A percentile compares a stretch with the other conserved stretches of the same genome.
Evolutionary conservation across 2,888 invertebrate species (phyloP).

Genomic region (Lasioglossum pauxillum): DNA sequence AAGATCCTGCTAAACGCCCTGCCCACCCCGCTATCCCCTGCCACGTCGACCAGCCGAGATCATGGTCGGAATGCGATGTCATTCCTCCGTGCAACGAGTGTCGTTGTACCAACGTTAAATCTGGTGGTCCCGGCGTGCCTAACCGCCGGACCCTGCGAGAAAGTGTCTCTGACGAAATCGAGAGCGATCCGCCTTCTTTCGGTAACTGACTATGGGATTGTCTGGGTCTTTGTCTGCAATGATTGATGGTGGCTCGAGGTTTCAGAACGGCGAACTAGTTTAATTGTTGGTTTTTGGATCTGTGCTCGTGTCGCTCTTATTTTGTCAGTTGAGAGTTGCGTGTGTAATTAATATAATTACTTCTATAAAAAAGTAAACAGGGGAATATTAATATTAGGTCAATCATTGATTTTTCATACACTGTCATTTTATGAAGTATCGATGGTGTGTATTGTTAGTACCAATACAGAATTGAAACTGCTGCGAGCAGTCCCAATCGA

Average conservation of each 20-base stretch:
- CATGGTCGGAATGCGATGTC: slow-evolving; percentile 71
- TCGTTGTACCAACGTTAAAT: slow-evolving; percentile 53
- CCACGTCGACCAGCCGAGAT: slow-evolving; percentile 30
- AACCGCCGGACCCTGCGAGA: neutral
- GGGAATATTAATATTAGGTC: no score
- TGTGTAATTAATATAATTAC: no score
- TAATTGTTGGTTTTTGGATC: neutral
- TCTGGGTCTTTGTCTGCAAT: neutral
- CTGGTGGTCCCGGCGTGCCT: slow-evolving; percentile 34
- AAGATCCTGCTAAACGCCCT: slow-evolving; percentile 70
- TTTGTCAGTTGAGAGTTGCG: no score
- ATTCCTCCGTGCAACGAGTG: slow-evolving; percentile 56
- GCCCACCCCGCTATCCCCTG: slow-evolving; percentile 6
- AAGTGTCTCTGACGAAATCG: slow-evolving; percentile 23
- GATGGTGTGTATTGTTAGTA: no score
- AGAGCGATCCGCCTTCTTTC: neutral
- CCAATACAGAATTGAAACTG: neutral
- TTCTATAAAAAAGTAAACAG: no score
- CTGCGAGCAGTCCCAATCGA: neutral
- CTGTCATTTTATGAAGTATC: no score
- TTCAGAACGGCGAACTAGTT: neutral
- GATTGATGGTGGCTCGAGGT: neutral
- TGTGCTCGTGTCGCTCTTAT: no score
- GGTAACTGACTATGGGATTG: neutral
- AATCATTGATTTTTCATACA: no score